Evolutionary conservation across 2,113 vertebrate genomes (phyloP), one percentile per base, ranked within the genome.

Genomic region (Larimichthys polyactis): DNA sequence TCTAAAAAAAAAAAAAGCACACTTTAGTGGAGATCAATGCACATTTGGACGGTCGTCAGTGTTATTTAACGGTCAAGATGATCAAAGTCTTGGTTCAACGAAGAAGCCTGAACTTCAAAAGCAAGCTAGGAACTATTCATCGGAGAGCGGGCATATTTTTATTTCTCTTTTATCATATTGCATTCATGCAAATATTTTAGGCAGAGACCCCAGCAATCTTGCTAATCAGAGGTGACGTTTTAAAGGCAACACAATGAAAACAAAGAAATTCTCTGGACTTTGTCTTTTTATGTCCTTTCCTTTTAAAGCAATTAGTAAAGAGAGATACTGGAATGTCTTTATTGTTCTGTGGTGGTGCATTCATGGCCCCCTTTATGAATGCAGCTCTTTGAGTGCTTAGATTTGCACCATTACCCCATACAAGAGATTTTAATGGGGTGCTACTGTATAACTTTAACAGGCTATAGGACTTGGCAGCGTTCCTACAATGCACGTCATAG

Each of bases 321-420:
- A 70, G 22, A 76, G 64, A 20, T 64, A 48, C 59, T 71, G 86
- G 82, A 90, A 91, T 87, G 79, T 52, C 57, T 46, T 71, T 81
- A 69, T 75, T 88, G 73, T 81, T 19, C 71, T 22, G 29, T 67
- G 78, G 11, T 40, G 73, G 17, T 84, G 66, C 65, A 68, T 77
- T 85, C 74, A 69, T 22, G 48, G 20, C 22, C 63, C 20, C 9
- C 32, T 73, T 9, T 4, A 86, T 92, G 88, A 92, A 91, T 90
- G 85, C 79, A 74, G 69, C 79, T 75, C 87, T 93, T 91, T 93
- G 82, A 92, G 49, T 22, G n/a, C 52, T 89, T 71, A 74, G 78
- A 78, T 76, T 27, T 82, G 62, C 73, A 84, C 74, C 49, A 32
- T 82, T 74, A 86, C 63, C 57, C 84, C 44, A 68, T 86, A 91